These are phyloP conservation scores for Hartigia nigra DNA, from an alignment of 2,888 invertebrate genomes.

Conservation along the genomic window DNA sequence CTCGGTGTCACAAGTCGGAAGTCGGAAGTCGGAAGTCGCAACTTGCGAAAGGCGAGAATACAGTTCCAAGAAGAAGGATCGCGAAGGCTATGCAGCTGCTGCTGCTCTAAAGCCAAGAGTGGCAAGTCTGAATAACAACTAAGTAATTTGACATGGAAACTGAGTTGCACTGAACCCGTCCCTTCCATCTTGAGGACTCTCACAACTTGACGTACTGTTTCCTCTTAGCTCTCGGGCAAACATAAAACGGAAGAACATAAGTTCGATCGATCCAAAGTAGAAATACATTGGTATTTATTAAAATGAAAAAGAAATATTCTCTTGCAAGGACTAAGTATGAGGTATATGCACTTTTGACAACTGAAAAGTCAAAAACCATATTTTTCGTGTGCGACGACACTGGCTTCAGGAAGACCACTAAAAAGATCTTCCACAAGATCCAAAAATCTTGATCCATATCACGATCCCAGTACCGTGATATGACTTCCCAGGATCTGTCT, in stretches of 20 bases:
- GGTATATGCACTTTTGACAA: neutral
- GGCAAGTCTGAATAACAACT: conserved; percentile 35
- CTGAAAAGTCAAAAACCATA: no score
- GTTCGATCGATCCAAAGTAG: neutral
- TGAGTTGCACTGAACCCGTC: conserved; percentile 32
- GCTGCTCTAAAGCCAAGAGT: conserved; percentile 14
- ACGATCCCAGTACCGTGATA: neutral
- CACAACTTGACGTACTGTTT: neutral
- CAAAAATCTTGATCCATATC: neutral
- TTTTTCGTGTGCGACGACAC: no score
- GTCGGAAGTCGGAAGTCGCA: neutral
- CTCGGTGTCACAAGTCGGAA: neutral
- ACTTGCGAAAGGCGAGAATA: neutral
- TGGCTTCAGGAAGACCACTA: neutral
- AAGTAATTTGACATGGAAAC: conserved; percentile 50
- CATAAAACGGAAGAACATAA: neutral
- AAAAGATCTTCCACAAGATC: neutral
- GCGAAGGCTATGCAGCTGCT: neutral
- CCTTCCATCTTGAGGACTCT: neutral
- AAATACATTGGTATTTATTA: neutral
- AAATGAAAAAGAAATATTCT: neutral
- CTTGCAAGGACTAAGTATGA: neutral
- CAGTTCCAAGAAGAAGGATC: neutral
- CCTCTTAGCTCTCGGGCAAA: neutral
- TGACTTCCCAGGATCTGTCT: neutral